A percentile compares a stretch with the other conserved stretches of the same genome.
Evolutionary conservation across 2,888 invertebrate genomes (phyloP).

Genomic region (Cephus runcator): DNA sequence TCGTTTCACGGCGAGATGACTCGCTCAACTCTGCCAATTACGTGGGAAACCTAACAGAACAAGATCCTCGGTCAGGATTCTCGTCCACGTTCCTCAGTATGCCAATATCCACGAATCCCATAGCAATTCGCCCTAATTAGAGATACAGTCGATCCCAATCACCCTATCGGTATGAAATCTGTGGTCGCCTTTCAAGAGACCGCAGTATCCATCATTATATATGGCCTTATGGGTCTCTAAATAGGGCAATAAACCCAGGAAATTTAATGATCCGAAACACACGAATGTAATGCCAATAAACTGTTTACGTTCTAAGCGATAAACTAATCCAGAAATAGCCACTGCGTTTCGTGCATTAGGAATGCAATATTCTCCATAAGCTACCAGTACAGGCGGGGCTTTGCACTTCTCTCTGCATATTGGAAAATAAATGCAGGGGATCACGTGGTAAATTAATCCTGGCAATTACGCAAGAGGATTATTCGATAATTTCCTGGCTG

Average conservation of each 20-base stretch:
- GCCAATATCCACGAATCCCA: not conserved
- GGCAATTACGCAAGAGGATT: not conserved
- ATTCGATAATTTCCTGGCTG: not conserved
- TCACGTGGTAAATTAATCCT: not conserved
- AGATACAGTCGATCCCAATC: constrained; percentile 18
- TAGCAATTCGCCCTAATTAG: not conserved
- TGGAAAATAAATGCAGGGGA: not conserved
- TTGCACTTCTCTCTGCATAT: not conserved
- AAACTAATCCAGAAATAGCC: not conserved
- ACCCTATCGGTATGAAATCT: not conserved
- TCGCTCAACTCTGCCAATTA: not conserved
- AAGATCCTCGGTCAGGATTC: not conserved
- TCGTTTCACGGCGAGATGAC: not conserved
- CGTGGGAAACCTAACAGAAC: not conserved
- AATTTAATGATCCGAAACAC: not conserved
- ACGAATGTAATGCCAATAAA: not conserved
- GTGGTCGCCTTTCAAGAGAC: not conserved
- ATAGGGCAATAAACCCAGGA: not conserved
- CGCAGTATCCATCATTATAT: not conserved
- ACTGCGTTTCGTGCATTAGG: not conserved
- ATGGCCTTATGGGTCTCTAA: not conserved
- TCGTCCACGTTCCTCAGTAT: not conserved
- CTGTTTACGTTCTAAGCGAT: not conserved
- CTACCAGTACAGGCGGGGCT: not conserved
- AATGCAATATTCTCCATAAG: not conserved